Conservation (phyloP, 2,888 invertebrate species). For the Drosophila antonietae region DNA sequence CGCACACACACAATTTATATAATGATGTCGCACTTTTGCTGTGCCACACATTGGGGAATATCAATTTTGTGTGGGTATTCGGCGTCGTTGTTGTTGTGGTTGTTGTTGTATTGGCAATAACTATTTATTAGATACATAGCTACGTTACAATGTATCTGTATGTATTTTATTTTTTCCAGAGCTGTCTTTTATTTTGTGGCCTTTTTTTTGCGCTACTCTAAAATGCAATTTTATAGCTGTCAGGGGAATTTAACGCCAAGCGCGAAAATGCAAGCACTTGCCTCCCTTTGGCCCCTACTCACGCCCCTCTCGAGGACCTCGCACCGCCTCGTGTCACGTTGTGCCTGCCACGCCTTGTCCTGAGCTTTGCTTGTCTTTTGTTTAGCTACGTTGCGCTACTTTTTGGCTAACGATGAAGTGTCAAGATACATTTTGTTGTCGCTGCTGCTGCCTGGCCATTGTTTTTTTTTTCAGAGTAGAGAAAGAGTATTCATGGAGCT, state of each 20-base stretch:
- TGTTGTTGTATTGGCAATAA: slow-evolving; percentile 69
- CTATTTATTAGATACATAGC: slow-evolving; percentile 80
- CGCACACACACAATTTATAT: slow-evolving; percentile 70
- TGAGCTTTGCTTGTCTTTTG: slow-evolving; percentile 62
- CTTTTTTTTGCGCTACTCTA: slow-evolving; percentile 65
- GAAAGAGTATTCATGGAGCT: slow-evolving; percentile 1
- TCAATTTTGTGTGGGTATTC: slow-evolving; percentile 64
- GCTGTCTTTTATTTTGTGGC: slow-evolving; percentile 26
- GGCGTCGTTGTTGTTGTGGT: slow-evolving; percentile 27
- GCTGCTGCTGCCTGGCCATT: slow-evolving; percentile 40
- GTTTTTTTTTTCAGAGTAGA: slow-evolving; percentile 27
- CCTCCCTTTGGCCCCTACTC: slow-evolving; percentile 7
- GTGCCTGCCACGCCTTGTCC: slow-evolving; percentile 65
- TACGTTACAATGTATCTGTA: slow-evolving; percentile 68
- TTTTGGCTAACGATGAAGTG: slow-evolving; percentile 81
- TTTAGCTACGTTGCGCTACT: slow-evolving; percentile 72
- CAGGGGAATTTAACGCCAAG: slow-evolving; percentile 83
- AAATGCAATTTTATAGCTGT: slow-evolving; percentile 84
- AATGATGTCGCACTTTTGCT: slow-evolving; percentile 80
- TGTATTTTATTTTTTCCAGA: slow-evolving; percentile 12
- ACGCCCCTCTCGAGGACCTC: neutral
- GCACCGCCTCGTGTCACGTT: slow-evolving; percentile 62
- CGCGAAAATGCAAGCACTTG: slow-evolving; percentile 69
- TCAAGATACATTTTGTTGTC: slow-evolving; percentile 76
- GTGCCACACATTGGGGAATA: slow-evolving; percentile 62